These are phyloP conservation scores for Cinara cedri DNA, from an alignment of 2,888 invertebrate genomes.

Conservation along the genomic window DNA sequence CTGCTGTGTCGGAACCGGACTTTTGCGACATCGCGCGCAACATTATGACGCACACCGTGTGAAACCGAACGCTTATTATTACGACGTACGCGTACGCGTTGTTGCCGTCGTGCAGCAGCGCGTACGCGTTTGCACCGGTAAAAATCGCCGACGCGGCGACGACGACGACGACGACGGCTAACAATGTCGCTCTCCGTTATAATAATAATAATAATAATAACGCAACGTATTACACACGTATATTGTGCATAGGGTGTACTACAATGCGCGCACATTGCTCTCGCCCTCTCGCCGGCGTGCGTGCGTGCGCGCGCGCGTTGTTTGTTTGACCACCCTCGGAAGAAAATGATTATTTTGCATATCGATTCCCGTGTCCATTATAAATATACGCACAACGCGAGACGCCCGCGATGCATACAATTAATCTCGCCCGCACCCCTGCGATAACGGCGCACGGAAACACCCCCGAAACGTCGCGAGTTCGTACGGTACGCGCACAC, in stretches of 20 bases:
- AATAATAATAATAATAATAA: too few species aligned
- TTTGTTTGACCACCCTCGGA: constrained; percentile 51
- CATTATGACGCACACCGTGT: too few species aligned
- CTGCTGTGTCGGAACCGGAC: too few species aligned
- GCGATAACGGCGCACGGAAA: not conserved
- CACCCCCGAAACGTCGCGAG: constrained; percentile 35
- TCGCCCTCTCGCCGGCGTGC: not conserved
- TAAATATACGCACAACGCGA: not conserved
- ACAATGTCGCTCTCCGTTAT: not conserved
- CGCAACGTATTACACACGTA: too few species aligned
- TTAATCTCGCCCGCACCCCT: constrained; percentile 44
- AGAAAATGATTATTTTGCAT: constrained; percentile 54
- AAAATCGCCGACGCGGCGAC: constrained; percentile 18
- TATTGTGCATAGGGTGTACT: too few species aligned
- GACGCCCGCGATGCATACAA: not conserved
- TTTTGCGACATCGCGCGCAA: too few species aligned
- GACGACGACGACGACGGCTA: not conserved
- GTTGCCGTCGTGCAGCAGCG: not conserved
- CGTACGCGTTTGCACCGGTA: not conserved
- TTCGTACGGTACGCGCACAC: too few species aligned
- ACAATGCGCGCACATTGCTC: too few species aligned
- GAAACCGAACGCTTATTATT: not conserved
- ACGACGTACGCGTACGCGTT: not conserved
- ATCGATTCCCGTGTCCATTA: constrained; percentile 28
- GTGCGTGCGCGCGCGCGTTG: not conserved